These are phyloP conservation scores for Tinea trinotella DNA, from an alignment of 2,888 invertebrate genomes.

Conservation along the genomic window DNA sequence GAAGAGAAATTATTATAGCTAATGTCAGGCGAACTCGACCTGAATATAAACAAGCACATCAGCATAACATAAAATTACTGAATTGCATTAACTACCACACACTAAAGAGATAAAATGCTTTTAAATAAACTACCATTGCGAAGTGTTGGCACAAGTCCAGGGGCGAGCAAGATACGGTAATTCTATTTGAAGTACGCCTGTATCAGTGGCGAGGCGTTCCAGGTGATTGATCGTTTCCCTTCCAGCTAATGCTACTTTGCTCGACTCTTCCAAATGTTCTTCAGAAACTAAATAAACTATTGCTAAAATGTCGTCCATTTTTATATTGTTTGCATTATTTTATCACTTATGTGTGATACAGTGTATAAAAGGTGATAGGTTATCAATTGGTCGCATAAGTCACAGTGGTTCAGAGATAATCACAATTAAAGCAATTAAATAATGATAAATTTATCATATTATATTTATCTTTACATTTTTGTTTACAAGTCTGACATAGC, in stretches of 20 bases:
- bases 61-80: conserved; percentile 9
- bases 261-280: conserved; percentile 12
- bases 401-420: neutral
- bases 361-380: too few relatives aligned
- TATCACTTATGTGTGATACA: neutral
- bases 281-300: conserved; percentile 2
- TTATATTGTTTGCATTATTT: neutral
- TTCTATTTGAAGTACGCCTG: conserved; percentile 52
- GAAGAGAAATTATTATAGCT: neutral
- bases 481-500: conserved; percentile 2
- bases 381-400: neutral
- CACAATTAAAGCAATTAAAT: neutral
- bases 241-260: conserved; percentile 23
- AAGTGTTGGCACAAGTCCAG: conserved; percentile 52
- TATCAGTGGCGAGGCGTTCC: conserved; percentile 37
- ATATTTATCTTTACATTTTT: neutral
- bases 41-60: neutral
- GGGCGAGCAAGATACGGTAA: conserved; percentile 44
- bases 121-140: conserved; percentile 42
- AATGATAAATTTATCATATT: neutral
- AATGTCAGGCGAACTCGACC: neutral
- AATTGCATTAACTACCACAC: neutral
- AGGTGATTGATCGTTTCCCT: conserved; percentile 60
- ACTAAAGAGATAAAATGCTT: conserved; percentile 13
- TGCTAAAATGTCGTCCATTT: neutral